Evolutionary conservation across 2,797 vertebrate genomes (phyloP).

Genomic region (Atherinosoma microstoma): DNA sequence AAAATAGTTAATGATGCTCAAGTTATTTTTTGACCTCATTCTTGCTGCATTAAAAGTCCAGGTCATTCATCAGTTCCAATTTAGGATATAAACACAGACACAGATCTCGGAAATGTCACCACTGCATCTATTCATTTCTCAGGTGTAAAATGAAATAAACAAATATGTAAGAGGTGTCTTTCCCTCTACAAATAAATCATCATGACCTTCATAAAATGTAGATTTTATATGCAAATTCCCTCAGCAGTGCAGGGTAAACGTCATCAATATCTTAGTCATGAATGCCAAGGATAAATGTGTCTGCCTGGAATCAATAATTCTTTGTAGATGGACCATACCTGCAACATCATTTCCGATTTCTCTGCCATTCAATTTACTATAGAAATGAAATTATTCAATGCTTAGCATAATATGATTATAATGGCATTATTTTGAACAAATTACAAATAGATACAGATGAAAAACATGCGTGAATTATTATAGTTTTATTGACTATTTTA

Average conservation of each 20-base stretch:
- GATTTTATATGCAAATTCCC: slow-evolving; percentile 83
- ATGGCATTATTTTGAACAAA: slow-evolving; percentile 11
- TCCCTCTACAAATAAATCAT: slow-evolving; percentile 81
- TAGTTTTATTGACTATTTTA: slow-evolving; percentile 34
- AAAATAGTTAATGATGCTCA: slow-evolving; percentile 73
- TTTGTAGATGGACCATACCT: slow-evolving; percentile 33
- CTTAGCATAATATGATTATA: neutral
- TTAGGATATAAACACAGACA: slow-evolving; percentile 76
- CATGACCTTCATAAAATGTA: slow-evolving; percentile 84
- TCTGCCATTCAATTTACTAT: neutral
- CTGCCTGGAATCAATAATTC: slow-evolving; percentile 74
- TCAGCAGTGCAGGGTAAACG: slow-evolving; percentile 52
- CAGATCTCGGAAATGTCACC: slow-evolving; percentile 82
- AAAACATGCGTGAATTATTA: slow-evolving; percentile 15
- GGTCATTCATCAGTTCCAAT: slow-evolving; percentile 79
- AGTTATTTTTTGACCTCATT: slow-evolving; percentile 76
- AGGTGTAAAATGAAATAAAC: slow-evolving; percentile 80
- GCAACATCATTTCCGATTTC: neutral
- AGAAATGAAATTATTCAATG: slow-evolving; percentile 6
- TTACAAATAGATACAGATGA: neutral
- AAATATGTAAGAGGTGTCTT: slow-evolving; percentile 78
- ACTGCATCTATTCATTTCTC: slow-evolving; percentile 79
- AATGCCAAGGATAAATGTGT: slow-evolving; percentile 76
- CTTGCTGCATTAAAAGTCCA: slow-evolving; percentile 69
- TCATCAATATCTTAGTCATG: slow-evolving; percentile 80